Evolutionary conservation across 1,140 invertebrate species (phyloP), one percentile per base, ranked within the genome.

Genomic region (Maniola jurtina): DNA sequence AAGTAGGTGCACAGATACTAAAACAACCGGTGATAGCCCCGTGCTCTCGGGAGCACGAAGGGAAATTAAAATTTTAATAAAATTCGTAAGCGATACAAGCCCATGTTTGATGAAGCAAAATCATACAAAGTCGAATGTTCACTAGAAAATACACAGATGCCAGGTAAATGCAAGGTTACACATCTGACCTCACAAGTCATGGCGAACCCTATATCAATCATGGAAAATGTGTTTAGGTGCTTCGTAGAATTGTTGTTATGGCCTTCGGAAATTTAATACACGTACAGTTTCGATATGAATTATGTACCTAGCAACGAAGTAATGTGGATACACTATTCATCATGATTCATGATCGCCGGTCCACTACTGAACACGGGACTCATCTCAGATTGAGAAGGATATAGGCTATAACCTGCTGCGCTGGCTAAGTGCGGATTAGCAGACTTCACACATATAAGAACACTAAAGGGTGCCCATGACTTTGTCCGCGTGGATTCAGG

Each of bases 171-270:
- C 55, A 57, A 57, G 55, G 55, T 38, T 15, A 40, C 55, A 57
- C 35, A 57, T 40, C 35, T 57, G 55, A 57, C 55, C 55, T 57
- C 55, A 57, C 55, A 57, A 57, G 55, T 57, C 55, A 57, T 40
- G 55, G 55, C 55, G 35, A 57, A 57, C 55, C 55, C 55, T 57
- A 57, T 57, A 57, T 57, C 55, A 57, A 57, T 57, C 55, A 57
- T 40, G 55, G 55, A 38, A 40, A 57, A 38, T 57, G 40, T 38
- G 55, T 34, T 57, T 38, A 57, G 55, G 55, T 57, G 55, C 55
- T 57, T 57, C 55, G 15, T 38, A 10, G 35, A 57, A 40, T 40
- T 45, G 13, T 45, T 45, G 13, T 45, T 45, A n/a, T 45, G 42
- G 42, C 42, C 42, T 45, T 45, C 9, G 10, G 13, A 13, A 45